A percentile compares a stretch with the other conserved stretches of the same genome.
These are phyloP conservation scores for Aplysina aerophoba DNA, from an alignment of 37 sponge, comb jelly and placozoan species.

Conservation along the genomic window DNA sequence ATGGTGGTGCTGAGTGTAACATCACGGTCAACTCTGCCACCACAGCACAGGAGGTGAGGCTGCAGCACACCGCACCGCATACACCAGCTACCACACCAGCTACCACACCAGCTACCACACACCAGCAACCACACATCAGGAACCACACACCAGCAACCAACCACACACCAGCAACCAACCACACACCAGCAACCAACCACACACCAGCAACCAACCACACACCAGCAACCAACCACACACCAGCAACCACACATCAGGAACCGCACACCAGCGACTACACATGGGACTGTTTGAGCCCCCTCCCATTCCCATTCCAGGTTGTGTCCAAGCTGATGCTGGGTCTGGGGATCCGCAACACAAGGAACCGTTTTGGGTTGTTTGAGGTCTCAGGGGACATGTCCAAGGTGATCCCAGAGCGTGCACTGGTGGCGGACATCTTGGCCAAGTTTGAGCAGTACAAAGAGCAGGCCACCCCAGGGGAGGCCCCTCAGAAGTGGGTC, in stretches of 20 bases:
- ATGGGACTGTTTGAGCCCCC: background rate
- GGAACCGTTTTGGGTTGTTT: slow-evolving; percentile 94
- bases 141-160: too few species aligned
- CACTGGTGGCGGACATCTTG: slow-evolving; percentile 84
- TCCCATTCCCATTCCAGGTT: slow-evolving; percentile 57
- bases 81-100: too few species aligned
- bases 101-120: too few species aligned
- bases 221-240: too few species aligned
- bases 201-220: too few species aligned
- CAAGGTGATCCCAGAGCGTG: slow-evolving; percentile 80
- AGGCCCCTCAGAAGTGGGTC: slow-evolving; percentile 49
- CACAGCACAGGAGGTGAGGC: slow-evolving; percentile 79
- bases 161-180: too few species aligned
- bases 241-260: too few species aligned
- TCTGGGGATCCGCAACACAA: slow-evolving; percentile 50
- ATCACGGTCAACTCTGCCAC: slow-evolving; percentile 83
- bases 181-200: too few species aligned
- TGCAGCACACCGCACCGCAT: too few species aligned
- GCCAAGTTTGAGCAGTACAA: slow-evolving; percentile 89
- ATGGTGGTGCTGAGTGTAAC: slow-evolving; percentile 80
- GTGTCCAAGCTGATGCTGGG: slow-evolving; percentile 77
- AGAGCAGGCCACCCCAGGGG: slow-evolving; percentile 25
- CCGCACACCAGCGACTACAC: too few species aligned
- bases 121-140: too few species aligned
- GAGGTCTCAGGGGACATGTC: slow-evolving; percentile 71